Base-by-base conservation (phyloP, 1,140 invertebrate species). In the Calephelis virginiensis region DNA sequence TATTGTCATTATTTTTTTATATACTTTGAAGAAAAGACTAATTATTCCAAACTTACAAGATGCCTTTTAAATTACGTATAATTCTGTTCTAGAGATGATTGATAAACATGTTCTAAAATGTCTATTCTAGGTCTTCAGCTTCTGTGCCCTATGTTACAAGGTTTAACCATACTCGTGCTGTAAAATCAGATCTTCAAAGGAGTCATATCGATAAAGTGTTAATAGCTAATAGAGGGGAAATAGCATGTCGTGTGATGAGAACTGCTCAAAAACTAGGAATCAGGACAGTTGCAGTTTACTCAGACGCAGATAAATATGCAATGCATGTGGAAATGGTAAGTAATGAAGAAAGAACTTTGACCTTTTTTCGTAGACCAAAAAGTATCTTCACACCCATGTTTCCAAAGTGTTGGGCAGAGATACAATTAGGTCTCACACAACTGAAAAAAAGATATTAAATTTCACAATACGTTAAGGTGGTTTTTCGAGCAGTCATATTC, bases 171-270 rank as follows among this genome's bases (percentile, higher is more conserved):
- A 76, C 75, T 38, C 78, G 81, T 9, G 66, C 74, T 50, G 59
- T 82, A 13, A 83, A 86, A 73, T 69, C 74, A 65, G 80, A 86
- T 47, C 67, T 86, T 8, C 68, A 79, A n/a, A 66, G 70, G 45
- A 75, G 79, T 12, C 82, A 81, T n/a, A 95, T 97, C 46, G 93
- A 93, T 56, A 97, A 96, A 92, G 92, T 99, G 37, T 83, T 99
- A 8, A 98, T 99, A 75, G 98, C 98, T 12, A 99, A 99, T 90
- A 92, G 98, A 77, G 99, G 99, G 14, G 99, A 99, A 92, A 99
- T 99, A 89, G 98, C 98, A 60, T 99, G 98, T 83, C 93, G 99
- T 48, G 95, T 99, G 7, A 95, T 97, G 68, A 93, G 93, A 82
- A 99, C 98, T 7, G 97, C 98, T 0, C 94, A 94, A 72, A 96